Percentiles rank a stretch among this genome's conserved stretches.
Evolutionary conservation across 53 echinoderm and acorn worm genomes (phyloP).

Genomic region (Apostichopus leukothele): DNA sequence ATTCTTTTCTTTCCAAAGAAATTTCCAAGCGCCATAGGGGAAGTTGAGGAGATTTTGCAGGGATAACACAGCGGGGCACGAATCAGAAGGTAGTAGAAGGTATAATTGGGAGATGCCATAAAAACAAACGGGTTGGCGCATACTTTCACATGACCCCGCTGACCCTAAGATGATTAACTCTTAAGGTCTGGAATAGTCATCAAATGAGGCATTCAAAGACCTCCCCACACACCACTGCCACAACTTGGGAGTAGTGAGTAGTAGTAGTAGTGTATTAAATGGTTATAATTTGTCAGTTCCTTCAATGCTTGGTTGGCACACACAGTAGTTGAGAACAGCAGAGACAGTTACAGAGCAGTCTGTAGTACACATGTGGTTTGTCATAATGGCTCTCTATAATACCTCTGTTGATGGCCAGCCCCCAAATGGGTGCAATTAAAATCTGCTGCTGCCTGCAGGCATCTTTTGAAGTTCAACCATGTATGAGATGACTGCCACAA

Average conservation of each 20-base stretch:
- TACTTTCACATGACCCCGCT: constrained; percentile 66
- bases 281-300: constrained; percentile 53
- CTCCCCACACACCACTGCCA: constrained; percentile 36
- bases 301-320: not conserved
- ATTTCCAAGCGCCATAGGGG: constrained; percentile 45
- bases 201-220: constrained; percentile 51
- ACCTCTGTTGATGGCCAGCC: not conserved
- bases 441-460: constrained; percentile 34
- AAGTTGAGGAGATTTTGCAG: constrained; percentile 39
- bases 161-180: constrained; percentile 71
- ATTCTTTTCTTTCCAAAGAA: constrained; percentile 52
- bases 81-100: constrained; percentile 27
- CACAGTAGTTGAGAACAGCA: not conserved
- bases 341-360: not conserved
- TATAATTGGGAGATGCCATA: constrained; percentile 69
- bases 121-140: constrained; percentile 64
- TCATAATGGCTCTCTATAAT: not conserved
- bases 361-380: constrained; percentile 42
- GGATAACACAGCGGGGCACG: constrained; percentile 49
- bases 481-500: constrained; percentile 3
- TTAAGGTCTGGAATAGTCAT: constrained; percentile 67
- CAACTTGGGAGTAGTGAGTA: constrained; percentile 8
- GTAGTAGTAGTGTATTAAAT: not conserved
- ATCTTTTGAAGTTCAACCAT: constrained; percentile 5
- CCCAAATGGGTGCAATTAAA: constrained; percentile 43